Evolutionary conservation across 2,113 vertebrate species (phyloP).

Genomic region (Pterocles gutturalis): DNA sequence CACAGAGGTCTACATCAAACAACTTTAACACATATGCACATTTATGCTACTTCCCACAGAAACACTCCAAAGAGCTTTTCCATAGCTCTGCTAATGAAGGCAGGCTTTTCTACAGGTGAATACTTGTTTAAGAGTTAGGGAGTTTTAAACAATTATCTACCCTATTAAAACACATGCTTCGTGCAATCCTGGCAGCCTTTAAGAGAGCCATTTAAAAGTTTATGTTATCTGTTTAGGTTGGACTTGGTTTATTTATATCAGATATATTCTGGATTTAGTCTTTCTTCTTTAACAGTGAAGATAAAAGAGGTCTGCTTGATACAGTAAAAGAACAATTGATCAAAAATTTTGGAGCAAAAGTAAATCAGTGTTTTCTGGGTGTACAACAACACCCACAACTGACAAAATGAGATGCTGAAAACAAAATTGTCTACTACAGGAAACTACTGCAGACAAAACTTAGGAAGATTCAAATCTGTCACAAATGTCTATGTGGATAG

Average conservation of each 20-base stretch:
- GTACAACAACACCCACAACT: not conserved
- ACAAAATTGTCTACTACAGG: not conserved
- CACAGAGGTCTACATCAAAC: not conserved
- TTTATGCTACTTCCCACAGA: not conserved
- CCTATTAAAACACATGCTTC: not conserved
- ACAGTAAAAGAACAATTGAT: not conserved
- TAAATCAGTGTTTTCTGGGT: not conserved
- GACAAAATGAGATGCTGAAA: not conserved
- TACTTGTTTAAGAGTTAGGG: not conserved
- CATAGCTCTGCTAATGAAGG: not conserved
- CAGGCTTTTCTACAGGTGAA: not conserved
- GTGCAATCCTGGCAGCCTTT: not conserved
- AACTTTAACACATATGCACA: not conserved
- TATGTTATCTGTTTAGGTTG: not conserved
- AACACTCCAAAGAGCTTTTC: not conserved
- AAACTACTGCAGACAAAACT: not conserved
- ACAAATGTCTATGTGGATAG: not conserved
- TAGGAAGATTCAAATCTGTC: not conserved
- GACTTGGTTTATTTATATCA: not conserved
- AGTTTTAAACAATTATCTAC: not conserved
- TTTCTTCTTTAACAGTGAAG: not conserved
- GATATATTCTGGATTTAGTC: not conserved
- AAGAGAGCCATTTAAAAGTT: not conserved
- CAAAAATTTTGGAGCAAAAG: not conserved
- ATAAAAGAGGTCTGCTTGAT: not conserved